A percentile compares a stretch with the other conserved stretches of the same genome.
phyloP scores from a whole-genome alignment of 2,888 invertebrate genomes.

The Ceriagrion tenellum region DNA sequence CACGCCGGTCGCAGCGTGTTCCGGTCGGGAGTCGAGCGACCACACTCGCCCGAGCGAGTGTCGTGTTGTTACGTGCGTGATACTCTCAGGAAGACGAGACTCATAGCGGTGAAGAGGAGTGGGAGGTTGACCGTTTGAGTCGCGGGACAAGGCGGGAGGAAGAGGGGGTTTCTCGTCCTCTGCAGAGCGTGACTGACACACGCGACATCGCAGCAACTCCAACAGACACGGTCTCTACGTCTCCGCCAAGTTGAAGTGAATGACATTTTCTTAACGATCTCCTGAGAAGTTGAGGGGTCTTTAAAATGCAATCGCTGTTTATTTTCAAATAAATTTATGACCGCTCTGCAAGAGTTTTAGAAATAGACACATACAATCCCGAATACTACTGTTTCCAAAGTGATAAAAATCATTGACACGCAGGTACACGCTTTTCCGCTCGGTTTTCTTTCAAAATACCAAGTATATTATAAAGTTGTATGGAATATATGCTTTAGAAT shows the following conservation, averaged over 20 bases:
- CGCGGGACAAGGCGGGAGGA: not conserved
- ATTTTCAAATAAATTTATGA: too few relatives aligned
- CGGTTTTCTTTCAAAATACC: too few relatives aligned
- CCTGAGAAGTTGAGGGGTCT: not conserved
- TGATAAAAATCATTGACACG: too few relatives aligned
- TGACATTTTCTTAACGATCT: not conserved
- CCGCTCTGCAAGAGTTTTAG: too few relatives aligned
- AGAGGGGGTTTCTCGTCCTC: not conserved
- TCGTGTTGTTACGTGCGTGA: constrained; percentile 41
- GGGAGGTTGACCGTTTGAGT: not conserved
- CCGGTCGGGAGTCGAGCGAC: constrained; percentile 62
- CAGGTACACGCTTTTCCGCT: too few relatives aligned
- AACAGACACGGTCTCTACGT: not conserved
- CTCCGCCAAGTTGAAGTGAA: not conserved
- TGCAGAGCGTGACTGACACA: not conserved
- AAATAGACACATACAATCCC: too few relatives aligned
- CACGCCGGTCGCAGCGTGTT: not conserved
- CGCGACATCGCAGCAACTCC: not conserved
- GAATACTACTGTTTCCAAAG: too few relatives aligned
- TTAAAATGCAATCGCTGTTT: too few relatives aligned
- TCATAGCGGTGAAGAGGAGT: not conserved
- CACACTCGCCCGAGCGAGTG: constrained; percentile 26
- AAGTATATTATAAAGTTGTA: too few relatives aligned
- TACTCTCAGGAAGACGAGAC: not conserved
- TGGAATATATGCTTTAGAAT: too few relatives aligned